A percentile compares a stretch with the other conserved stretches of the same genome.
Evolutionary conservation across 2,113 vertebrate species (phyloP).

Genomic region (Paramormyrops kingsleyae): DNA sequence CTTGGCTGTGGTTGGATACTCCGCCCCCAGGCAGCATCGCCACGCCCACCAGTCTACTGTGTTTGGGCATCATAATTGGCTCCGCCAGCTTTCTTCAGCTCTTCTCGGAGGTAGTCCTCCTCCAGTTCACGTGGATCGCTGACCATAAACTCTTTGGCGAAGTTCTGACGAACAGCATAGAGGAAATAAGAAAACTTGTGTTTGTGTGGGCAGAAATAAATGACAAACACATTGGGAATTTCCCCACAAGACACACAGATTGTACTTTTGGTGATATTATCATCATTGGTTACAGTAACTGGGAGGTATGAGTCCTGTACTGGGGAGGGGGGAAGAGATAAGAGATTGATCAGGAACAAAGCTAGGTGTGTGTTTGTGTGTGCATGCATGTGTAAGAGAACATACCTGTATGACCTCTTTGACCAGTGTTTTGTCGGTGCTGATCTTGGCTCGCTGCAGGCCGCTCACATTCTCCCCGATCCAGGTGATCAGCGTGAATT

Average conservation of each 20-base stretch:
- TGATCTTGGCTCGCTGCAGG: slow-evolving; percentile 89
- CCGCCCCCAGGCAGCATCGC: background rate
- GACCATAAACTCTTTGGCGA: slow-evolving; percentile 95
- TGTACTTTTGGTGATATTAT: background rate
- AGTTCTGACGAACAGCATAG: slow-evolving; percentile 68
- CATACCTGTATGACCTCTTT: slow-evolving; percentile 92
- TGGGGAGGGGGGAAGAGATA: background rate
- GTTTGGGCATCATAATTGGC: slow-evolving; percentile 93
- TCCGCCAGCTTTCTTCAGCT: slow-evolving; percentile 92
- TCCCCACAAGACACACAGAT: background rate
- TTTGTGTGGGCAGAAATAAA: background rate
- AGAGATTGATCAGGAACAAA: background rate
- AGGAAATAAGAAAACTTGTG: background rate
- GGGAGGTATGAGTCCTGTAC: background rate
- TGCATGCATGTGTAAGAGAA: background rate
- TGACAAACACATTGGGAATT: background rate
- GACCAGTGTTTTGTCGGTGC: slow-evolving; percentile 91
- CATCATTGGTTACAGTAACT: background rate
- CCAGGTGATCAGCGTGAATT: slow-evolving; percentile 96
- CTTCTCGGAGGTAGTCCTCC: slow-evolving; percentile 76
- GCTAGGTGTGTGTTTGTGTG: background rate
- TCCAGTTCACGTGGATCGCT: slow-evolving; percentile 86
- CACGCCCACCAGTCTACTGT: slow-evolving; percentile 48
- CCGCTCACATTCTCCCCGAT: slow-evolving; percentile 84
- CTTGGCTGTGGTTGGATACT: background rate